Evolutionary conservation across 35 echinoderm and acorn worm species (phyloP).

Genomic region (Stichopus chloronotus): DNA sequence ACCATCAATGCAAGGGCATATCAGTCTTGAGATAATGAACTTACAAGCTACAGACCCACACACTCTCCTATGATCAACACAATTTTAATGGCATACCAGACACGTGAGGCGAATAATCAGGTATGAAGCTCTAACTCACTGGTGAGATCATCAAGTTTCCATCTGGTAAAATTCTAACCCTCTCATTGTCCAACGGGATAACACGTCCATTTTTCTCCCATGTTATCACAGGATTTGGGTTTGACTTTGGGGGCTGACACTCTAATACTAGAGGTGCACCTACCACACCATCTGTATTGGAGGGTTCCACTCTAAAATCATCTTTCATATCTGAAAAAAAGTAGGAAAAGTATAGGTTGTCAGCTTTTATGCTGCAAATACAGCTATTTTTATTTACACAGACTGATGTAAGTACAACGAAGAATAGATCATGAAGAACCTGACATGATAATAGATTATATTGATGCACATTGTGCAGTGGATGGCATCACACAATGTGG

Average conservation of each 20-base stretch:
- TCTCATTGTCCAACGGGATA: constrained; percentile 18
- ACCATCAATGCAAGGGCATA: too few relatives aligned
- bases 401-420: too few relatives aligned
- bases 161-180: constrained; percentile 44
- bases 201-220: constrained; percentile 61
- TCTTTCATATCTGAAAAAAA: constrained; percentile 56
- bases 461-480: too few relatives aligned
- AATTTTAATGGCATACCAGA: too few relatives aligned
- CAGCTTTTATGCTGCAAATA: too few relatives aligned
- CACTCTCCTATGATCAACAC: too few relatives aligned
- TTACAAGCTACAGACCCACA: too few relatives aligned
- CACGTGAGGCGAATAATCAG: background rate
- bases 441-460: too few relatives aligned
- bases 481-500: too few relatives aligned
- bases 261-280: constrained; percentile 35
- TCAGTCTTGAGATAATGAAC: too few relatives aligned
- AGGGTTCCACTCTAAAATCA: constrained; percentile 54
- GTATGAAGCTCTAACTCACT: constrained; percentile 13
- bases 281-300: constrained; percentile 24
- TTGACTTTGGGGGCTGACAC: constrained; percentile 54
- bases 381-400: too few relatives aligned
- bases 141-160: constrained; percentile 68
- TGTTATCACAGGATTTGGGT: constrained; percentile 31
- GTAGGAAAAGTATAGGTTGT: background rate
- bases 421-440: too few relatives aligned